Evolutionary conservation across 2,888 invertebrate genomes (phyloP).

Genomic region (Andrena bicolor): DNA sequence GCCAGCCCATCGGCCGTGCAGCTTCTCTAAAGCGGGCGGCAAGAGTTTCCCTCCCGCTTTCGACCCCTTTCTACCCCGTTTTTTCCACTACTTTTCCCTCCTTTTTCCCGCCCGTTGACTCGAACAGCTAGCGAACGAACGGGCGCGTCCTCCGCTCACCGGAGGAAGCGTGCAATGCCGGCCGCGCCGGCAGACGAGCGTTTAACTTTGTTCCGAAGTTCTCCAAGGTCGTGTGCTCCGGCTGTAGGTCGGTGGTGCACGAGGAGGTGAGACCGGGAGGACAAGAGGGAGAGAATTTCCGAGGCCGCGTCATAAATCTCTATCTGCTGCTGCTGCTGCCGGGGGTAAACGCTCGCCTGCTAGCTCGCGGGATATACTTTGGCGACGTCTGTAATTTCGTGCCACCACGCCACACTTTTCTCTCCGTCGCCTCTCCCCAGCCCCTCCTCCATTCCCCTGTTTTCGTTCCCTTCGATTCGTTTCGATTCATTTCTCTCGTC

Average conservation of each 20-base stretch:
- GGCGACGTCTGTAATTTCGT: slow-evolving; percentile 74
- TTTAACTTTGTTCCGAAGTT: slow-evolving; percentile 84
- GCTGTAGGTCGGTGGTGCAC: slow-evolving; percentile 78
- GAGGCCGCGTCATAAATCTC: slow-evolving; percentile 76
- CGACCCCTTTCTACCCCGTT: neutral
- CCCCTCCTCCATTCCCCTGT: neutral
- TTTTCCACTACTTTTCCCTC: neutral
- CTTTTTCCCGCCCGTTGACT: slow-evolving; percentile 29
- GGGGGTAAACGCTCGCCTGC: slow-evolving; percentile 61
- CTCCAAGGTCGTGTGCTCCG: slow-evolving; percentile 78
- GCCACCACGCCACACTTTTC: slow-evolving; percentile 32
- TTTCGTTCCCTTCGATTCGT: neutral
- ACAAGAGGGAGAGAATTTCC: slow-evolving; percentile 68
- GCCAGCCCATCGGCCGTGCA: slow-evolving; percentile 8
- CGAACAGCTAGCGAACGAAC: slow-evolving; percentile 51
- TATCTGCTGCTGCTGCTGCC: slow-evolving; percentile 60
- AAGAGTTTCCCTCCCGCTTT: slow-evolving; percentile 10
- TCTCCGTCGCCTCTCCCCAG: neutral
- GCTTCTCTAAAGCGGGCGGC: slow-evolving; percentile 2
- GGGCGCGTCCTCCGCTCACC: slow-evolving; percentile 17
- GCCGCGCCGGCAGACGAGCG: slow-evolving; percentile 68
- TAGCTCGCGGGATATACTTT: slow-evolving; percentile 67
- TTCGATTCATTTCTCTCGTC: neutral
- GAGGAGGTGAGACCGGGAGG: slow-evolving; percentile 52
- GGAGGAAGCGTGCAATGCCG: slow-evolving; percentile 56